Percentiles rank a stretch among this genome's conserved stretches.
phyloP scores from a whole-genome alignment of 2,113 vertebrate genomes.

The Gallinago paraguaiae region DNA sequence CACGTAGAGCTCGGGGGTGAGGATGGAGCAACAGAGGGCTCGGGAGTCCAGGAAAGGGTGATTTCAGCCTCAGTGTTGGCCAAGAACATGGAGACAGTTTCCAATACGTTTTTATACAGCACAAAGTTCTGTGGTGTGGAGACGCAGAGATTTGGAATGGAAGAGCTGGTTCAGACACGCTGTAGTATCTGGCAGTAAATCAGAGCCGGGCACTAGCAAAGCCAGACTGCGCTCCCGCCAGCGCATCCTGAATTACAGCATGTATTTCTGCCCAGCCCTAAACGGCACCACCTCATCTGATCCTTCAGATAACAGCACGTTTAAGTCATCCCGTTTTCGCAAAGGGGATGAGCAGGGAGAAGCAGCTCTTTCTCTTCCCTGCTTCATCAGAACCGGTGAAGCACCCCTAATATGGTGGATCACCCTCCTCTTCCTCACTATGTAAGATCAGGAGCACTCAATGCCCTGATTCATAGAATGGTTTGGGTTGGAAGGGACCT shows the following conservation, averaged over 20 bases:
- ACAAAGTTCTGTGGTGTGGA: background rate
- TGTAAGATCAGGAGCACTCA: background rate
- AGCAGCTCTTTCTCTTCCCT: background rate
- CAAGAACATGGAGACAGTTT: fast-evolving
- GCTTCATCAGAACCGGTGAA: fast-evolving
- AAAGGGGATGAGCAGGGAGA: background rate
- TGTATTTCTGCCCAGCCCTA: background rate
- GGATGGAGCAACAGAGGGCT: background rate
- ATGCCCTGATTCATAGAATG: too few species aligned
- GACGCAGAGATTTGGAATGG: background rate
- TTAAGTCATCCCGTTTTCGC: background rate
- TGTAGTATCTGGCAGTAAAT: background rate
- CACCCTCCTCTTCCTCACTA: background rate
- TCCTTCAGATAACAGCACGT: background rate
- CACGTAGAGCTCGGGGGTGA: background rate
- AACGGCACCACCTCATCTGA: background rate
- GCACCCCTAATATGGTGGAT: fast-evolving
- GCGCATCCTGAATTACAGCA: background rate
- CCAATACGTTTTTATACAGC: fast-evolving
- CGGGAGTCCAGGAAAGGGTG: background rate
- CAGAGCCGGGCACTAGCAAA: background rate
- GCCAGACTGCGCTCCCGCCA: background rate
- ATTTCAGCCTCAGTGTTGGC: background rate
- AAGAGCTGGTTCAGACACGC: background rate
- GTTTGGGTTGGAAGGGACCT: too few species aligned